A percentile compares a stretch with the other conserved stretches of the same genome.
phyloP scores from a whole-genome alignment of 2,888 invertebrate species.

The Apeira syringaria region DNA sequence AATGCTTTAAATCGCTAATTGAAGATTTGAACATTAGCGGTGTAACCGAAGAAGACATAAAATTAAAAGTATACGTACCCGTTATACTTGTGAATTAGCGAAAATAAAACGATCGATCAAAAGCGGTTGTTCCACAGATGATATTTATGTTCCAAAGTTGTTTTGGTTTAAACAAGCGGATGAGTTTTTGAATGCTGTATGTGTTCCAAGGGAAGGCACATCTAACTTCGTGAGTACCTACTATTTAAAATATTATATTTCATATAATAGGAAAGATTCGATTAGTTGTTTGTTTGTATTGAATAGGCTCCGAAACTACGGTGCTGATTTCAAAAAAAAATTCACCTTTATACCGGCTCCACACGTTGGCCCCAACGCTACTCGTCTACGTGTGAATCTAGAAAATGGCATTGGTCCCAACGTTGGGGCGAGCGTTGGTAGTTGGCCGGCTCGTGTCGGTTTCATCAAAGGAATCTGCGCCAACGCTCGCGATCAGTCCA shows the following conservation, averaged over 20 bases:
- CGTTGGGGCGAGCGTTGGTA: no score
- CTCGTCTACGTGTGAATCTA: no score
- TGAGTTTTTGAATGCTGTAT: background rate
- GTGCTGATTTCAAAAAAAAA: no score
- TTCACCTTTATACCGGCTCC: no score
- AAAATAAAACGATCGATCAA: background rate
- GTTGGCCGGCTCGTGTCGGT: background rate
- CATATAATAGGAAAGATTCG: no score
- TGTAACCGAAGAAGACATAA: background rate
- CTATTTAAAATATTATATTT: no score
- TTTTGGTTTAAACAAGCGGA: conserved; percentile 4
- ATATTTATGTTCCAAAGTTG: conserved; percentile 1
- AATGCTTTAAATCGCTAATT: background rate
- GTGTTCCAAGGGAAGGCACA: background rate
- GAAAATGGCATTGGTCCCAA: no score
- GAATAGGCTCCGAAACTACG: no score
- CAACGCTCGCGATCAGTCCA: conserved; percentile 1
- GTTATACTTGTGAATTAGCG: background rate
- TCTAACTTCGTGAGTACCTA: background rate
- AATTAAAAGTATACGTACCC: background rate
- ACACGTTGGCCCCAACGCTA: no score
- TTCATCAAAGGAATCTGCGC: no score
- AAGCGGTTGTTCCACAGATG: background rate
- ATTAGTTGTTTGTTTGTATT: no score
- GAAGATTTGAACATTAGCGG: background rate